A percentile compares a stretch with the other conserved stretches of the same genome.
Evolutionary conservation across 2,888 invertebrate genomes (phyloP).

Genomic region (Yponomeuta evonymella): DNA sequence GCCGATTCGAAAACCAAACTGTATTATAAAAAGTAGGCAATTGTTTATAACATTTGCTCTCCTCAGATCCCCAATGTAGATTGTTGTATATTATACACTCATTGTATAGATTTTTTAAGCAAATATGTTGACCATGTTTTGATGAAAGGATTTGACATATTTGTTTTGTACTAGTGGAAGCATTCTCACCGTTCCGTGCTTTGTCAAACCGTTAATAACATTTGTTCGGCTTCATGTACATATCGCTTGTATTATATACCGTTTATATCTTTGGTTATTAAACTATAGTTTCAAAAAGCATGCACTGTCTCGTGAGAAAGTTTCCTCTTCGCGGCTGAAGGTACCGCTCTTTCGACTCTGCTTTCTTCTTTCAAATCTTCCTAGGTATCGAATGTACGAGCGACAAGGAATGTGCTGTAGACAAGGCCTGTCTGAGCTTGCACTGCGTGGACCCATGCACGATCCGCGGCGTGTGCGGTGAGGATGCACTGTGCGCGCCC

Average conservation of each 20-base stretch:
- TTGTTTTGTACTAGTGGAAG: slow-evolving; percentile 60
- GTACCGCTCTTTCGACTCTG: slow-evolving; percentile 82
- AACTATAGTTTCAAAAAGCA: slow-evolving; percentile 78
- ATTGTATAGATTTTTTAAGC: background rate
- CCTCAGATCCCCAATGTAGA: background rate
- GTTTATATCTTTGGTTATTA: slow-evolving; percentile 70
- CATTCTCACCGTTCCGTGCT: slow-evolving; percentile 78
- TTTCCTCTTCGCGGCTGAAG: slow-evolving; percentile 93
- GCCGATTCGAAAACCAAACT: background rate
- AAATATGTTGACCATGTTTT: slow-evolving; percentile 2
- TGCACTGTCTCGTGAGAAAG: slow-evolving; percentile 85
- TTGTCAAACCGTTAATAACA: slow-evolving; percentile 70
- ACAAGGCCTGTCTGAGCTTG: slow-evolving; percentile 93
- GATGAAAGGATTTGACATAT: slow-evolving; percentile 5
- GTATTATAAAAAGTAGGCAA: background rate
- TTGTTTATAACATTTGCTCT: background rate
- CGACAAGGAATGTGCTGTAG: slow-evolving; percentile 93
- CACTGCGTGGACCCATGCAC: slow-evolving; percentile 94
- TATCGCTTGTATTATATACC: slow-evolving; percentile 78
- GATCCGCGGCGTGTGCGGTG: slow-evolving; percentile 91
- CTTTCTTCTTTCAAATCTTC: slow-evolving; percentile 77
- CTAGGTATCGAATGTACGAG: slow-evolving; percentile 91
- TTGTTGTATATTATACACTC: background rate
- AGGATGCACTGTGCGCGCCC: slow-evolving; percentile 91
- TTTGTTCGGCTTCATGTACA: slow-evolving; percentile 77